Evolutionary conservation across 2,888 invertebrate genomes (phyloP).

Genomic region (Vannuccia rotundouncinata): DNA sequence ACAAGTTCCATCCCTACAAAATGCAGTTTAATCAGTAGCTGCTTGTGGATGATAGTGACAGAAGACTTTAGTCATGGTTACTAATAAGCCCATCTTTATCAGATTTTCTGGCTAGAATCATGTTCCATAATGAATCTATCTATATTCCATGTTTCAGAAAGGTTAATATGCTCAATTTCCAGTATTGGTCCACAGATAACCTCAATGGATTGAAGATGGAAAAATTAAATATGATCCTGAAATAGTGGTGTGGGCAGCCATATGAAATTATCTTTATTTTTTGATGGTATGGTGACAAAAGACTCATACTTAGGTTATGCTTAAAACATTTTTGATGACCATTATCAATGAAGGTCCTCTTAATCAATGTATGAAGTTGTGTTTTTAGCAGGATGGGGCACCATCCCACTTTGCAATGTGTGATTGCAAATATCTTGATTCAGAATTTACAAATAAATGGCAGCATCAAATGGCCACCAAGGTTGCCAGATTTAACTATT

Average conservation of each 20-base stretch:
- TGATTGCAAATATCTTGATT: neutral
- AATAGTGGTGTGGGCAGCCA: constrained; percentile 18
- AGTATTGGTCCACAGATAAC: constrained; percentile 12
- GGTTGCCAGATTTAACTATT: constrained; percentile 12
- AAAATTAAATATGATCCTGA: neutral
- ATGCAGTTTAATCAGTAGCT: too few relatives aligned
- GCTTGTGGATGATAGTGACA: neutral
- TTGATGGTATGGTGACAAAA: neutral
- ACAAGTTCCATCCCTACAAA: too few relatives aligned
- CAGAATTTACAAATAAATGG: constrained; percentile 12
- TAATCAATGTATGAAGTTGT: neutral
- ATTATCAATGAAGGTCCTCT: neutral
- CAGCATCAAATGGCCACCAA: constrained; percentile 16
- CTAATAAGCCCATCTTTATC: neutral
- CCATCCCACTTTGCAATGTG: neutral
- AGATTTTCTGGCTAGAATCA: constrained; percentile 3
- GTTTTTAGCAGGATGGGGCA: neutral
- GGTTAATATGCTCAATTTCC: neutral
- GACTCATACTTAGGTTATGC: neutral
- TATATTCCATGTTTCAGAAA: constrained; percentile 17
- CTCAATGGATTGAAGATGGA: constrained; percentile 15
- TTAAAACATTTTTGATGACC: neutral
- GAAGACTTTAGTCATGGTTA: constrained; percentile 8
- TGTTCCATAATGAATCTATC: neutral
- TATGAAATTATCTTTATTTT: neutral